phyloP scores from a whole-genome alignment of 1,140 invertebrate genomes.

The Hirudo medicinalis region DNA sequence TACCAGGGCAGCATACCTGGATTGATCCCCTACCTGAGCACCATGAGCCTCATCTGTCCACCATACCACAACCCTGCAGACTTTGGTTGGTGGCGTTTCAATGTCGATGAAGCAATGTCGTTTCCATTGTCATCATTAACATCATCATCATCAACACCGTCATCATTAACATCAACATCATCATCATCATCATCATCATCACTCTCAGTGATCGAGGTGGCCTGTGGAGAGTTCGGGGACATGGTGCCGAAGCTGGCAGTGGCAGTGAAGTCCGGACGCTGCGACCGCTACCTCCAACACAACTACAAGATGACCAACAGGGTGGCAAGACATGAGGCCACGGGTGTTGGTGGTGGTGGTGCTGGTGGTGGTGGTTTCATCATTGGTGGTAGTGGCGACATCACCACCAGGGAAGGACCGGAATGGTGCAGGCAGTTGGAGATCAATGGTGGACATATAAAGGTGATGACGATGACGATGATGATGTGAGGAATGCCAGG shows the following conservation, averaged over 20 bases:
- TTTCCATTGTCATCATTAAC: no score
- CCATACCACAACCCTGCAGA: conserved; percentile 90
- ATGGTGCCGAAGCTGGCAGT: conserved; percentile 62
- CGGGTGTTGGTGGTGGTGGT: background rate
- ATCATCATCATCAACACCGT: no score
- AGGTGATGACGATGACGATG: background rate
- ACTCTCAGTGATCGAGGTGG: conserved; percentile 71
- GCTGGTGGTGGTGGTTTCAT: background rate
- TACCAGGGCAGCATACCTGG: conserved; percentile 62
- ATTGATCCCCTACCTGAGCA: conserved; percentile 72
- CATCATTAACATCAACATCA: no score
- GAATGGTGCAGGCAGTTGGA: no score
- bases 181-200: no score
- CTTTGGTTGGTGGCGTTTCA: conserved; percentile 43
- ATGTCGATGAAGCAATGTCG: no score
- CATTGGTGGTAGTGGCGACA: no score
- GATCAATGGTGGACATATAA: no score
- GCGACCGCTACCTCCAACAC: conserved; percentile 45
- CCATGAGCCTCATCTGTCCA: conserved; percentile 70
- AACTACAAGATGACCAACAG: conserved; percentile 16
- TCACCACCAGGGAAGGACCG: no score
- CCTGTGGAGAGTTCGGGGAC: conserved; percentile 78
- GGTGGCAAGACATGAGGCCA: background rate
- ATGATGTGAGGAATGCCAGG: background rate
- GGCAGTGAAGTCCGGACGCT: conserved; percentile 65